Conservation (phyloP, 2,113 vertebrate genomes). For the Phylloscopus trochiloides region DNA sequence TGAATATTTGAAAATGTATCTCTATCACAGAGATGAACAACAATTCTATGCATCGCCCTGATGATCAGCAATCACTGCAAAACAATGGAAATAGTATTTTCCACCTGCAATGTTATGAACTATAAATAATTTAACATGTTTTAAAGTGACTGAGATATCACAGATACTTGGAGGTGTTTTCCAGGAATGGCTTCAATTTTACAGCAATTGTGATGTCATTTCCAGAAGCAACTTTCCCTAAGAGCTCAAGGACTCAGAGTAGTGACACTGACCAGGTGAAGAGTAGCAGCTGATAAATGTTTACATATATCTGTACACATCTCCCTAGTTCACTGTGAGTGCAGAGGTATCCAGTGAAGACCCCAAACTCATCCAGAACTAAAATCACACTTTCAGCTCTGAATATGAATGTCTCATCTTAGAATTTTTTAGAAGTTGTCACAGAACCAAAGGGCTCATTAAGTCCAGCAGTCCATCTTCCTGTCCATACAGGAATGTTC, state of each 20-base stretch:
- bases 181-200: not conserved
- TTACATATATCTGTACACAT: not conserved
- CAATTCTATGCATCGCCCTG: not conserved
- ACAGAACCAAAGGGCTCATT: not conserved
- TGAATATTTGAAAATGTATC: slow-evolving; percentile 29
- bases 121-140: not conserved
- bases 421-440: not conserved
- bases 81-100: not conserved
- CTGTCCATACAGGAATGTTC: not conserved
- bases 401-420: not conserved
- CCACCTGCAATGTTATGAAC: not conserved
- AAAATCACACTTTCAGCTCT: not conserved
- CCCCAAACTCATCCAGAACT: not conserved
- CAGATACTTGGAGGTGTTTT: not conserved
- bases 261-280: not conserved
- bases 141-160: not conserved
- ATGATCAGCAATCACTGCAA: not conserved
- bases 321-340: not conserved
- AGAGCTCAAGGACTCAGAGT: not conserved
- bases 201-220: not conserved
- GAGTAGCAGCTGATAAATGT: not conserved
- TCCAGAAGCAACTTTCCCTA: not conserved
- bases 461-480: not conserved
- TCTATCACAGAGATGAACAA: not conserved
- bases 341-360: not conserved